Evolutionary conservation across 2,113 vertebrate genomes (phyloP), one percentile per base, ranked within the genome.

Genomic region (Guaruba guarouba): DNA sequence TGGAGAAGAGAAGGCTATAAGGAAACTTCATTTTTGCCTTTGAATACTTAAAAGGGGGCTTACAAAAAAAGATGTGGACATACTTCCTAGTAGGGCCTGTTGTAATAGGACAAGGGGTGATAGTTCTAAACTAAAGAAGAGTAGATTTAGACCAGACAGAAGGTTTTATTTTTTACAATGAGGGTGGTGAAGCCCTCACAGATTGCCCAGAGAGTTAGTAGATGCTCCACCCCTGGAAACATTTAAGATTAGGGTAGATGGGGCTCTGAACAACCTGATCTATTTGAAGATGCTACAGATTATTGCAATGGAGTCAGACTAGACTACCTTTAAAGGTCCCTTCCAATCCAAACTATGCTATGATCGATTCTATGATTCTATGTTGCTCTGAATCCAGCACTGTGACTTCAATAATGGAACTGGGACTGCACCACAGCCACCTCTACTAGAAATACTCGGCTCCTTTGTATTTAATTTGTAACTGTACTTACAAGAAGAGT

Each of bases 51-150:
- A 46, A 70, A 70, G 4, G 2, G 2, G 9, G 5, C 3, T 31
- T 75, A 20, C 15, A 62, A 48, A 41, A 61, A 91, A 74, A 55
- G 33, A 29, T 8, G 16, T 8, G 9, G 20, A 44, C 6, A 68
- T 9, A 44, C 11, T 18, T 82, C 52, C 78, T 46, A 90, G 8
- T 4, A 43, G 22, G 10, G 5, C 3, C 1, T 73, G 5, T 33
- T 25, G 23, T 0, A 6, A n/a, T 1, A 55, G 14, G 24, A 48
- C 1, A 54, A 64, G 20, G 9, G 20, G 8, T 6, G 43, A 64
- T 19, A 16, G 7, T 33, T 70, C 71, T 33, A 41, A 81, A 68
- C 9, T 35, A 19, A 29, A 79, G 17, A 18, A 68, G 9, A 5
- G 5, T 6, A 83, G 37, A 57, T 27, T 46, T 3, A 44, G 6